A percentile compares a stretch with the other conserved stretches of the same genome.
Conservation (phyloP, 2,113 vertebrate genomes). For the Caloenas nicobarica region DNA sequence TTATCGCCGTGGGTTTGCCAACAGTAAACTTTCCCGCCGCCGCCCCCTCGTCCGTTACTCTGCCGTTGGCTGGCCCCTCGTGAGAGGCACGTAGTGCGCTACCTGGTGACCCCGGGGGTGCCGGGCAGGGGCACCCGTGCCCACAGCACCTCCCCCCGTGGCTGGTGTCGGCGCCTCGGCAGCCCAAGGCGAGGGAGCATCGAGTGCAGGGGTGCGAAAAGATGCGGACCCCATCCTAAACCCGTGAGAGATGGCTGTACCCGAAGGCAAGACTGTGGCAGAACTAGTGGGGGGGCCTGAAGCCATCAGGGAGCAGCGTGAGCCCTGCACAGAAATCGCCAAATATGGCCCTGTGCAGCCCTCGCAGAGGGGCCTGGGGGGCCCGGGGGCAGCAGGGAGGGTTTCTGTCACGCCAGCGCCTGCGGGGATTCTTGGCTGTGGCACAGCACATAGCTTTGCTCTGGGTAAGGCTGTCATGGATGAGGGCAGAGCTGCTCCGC, state of each 20-base stretch:
- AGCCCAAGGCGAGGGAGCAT: background rate
- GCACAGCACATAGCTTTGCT: background rate
- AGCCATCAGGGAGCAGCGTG: background rate
- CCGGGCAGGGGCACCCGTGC: background rate
- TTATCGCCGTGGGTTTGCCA: background rate
- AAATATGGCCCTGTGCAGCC: background rate
- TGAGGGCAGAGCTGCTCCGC: background rate
- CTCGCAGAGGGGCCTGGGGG: background rate
- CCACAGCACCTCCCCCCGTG: rapidly evolving
- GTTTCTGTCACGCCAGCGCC: background rate
- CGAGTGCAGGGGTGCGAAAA: rapidly evolving
- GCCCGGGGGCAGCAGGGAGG: background rate
- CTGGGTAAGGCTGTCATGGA: background rate
- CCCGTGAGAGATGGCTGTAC: rapidly evolving
- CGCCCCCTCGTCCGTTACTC: rapidly evolving
- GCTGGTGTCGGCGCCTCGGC: rapidly evolving
- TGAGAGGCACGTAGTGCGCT: rapidly evolving
- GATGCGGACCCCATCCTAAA: rapidly evolving
- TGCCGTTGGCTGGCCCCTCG: background rate
- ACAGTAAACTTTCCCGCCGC: background rate
- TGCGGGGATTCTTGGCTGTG: background rate
- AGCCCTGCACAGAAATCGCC: background rate
- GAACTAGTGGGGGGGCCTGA: background rate
- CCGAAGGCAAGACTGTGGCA: background rate
- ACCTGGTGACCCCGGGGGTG: rapidly evolving